Percentiles rank a stretch among this genome's conserved stretches.
Conservation (phyloP, 2,797 vertebrate genomes). For the Platyrinchus mystaceus region DNA sequence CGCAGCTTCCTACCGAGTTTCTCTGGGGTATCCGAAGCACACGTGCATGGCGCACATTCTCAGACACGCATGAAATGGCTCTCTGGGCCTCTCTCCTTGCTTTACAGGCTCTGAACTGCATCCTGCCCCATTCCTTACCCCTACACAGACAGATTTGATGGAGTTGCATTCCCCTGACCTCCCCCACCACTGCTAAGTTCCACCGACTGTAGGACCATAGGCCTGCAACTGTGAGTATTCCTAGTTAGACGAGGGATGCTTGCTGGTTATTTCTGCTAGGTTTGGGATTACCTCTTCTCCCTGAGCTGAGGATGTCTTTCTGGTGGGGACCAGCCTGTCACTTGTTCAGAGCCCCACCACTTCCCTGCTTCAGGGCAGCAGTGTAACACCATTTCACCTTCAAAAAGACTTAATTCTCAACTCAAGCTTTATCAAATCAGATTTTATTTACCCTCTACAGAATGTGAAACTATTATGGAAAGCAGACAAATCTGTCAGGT, state of each 20-base stretch:
- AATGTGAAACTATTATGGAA: accelerated
- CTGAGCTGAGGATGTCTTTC: not conserved
- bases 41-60: not conserved
- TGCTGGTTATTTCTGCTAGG: not conserved
- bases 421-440: not conserved
- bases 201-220: accelerated
- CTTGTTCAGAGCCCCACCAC: not conserved
- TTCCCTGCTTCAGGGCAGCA: not conserved
- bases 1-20: not conserved
- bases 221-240: not conserved
- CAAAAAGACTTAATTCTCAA: not conserved
- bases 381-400: not conserved
- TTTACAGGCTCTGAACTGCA: not conserved
- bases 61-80: not conserved
- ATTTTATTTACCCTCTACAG: not conserved
- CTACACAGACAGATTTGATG: not conserved
- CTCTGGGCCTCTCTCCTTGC: not conserved
- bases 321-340: accelerated
- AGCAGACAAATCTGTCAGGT: not conserved
- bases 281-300: not conserved
- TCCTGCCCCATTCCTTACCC: not conserved
- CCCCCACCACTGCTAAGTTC: not conserved
- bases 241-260: not conserved
- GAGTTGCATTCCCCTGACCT: not conserved
- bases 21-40: not conserved